These are phyloP conservation scores for Aythya baeri DNA, from an alignment of 2,113 vertebrate genomes.

Conservation along the genomic window DNA sequence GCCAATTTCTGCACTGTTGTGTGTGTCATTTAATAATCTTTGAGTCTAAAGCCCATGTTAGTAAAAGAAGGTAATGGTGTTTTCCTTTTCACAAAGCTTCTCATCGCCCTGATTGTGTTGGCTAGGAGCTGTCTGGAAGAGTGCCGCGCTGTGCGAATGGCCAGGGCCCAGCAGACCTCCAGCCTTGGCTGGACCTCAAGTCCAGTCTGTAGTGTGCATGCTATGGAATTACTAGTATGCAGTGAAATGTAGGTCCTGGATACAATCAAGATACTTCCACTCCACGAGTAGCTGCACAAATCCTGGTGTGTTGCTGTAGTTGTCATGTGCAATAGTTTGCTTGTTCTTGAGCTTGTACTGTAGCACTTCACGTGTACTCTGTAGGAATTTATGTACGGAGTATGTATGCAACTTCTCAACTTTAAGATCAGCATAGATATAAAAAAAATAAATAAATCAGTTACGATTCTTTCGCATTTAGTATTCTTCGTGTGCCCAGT, in stretches of 20 bases:
- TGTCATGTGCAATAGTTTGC: background rate
- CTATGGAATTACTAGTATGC: conserved; percentile 45
- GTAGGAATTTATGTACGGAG: background rate
- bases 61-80: background rate
- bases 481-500: background rate
- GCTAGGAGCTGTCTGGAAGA: conserved; percentile 34
- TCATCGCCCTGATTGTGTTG: conserved; percentile 42
- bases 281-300: background rate
- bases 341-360: background rate
- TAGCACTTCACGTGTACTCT: background rate
- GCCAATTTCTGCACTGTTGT: accelerated
- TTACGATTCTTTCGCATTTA: background rate
- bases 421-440: background rate
- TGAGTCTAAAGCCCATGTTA: background rate
- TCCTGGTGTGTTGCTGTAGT: background rate
- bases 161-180: conserved; percentile 51
- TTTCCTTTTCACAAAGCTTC: conserved; percentile 30
- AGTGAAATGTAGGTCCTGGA: conserved; percentile 41
- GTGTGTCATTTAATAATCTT: background rate
- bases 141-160: background rate
- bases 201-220: conserved; percentile 23
- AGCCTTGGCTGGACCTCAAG: conserved; percentile 59
- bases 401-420: background rate
- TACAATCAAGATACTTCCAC: background rate
- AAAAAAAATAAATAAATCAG: background rate